Conservation (phyloP, 2,888 invertebrate species). For the Drosophila aldrichi region DNA sequence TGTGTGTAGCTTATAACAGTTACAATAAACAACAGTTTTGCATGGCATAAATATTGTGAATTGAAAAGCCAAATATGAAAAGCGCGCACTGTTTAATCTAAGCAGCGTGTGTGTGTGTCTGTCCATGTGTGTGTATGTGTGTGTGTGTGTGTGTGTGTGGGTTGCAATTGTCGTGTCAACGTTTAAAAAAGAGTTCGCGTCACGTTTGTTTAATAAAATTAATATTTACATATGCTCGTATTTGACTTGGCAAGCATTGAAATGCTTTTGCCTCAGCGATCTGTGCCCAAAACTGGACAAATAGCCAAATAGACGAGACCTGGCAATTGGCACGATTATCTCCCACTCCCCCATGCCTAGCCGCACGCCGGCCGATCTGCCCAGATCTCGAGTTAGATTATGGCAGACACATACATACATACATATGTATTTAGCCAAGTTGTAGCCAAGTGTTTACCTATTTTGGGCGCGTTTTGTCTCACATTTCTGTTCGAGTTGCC, state of each 20-base stretch:
- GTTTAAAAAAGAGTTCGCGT: slow-evolving; percentile 55
- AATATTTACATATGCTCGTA: slow-evolving; percentile 79
- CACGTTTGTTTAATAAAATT: slow-evolving; percentile 79
- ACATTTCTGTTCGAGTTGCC: slow-evolving; percentile 17
- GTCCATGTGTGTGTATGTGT: background rate
- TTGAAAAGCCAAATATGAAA: slow-evolving; percentile 67
- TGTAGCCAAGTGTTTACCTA: slow-evolving; percentile 12
- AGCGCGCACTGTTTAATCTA: slow-evolving; percentile 49
- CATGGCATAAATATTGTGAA: slow-evolving; percentile 65
- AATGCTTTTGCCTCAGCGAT: slow-evolving; percentile 25
- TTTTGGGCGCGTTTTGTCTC: slow-evolving; percentile 23
- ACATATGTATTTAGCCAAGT: slow-evolving; percentile 3
- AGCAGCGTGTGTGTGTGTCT: background rate
- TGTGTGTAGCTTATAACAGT: slow-evolving; percentile 37
- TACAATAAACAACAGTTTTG: slow-evolving; percentile 47
- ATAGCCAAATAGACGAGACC: slow-evolving; percentile 60
- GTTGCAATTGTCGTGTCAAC: slow-evolving; percentile 61
- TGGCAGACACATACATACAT: slow-evolving; percentile 11
- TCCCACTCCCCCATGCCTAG: background rate
- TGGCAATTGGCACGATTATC: slow-evolving; percentile 72
- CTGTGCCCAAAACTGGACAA: slow-evolving; percentile 71
- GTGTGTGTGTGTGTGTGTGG: slow-evolving; percentile 25
- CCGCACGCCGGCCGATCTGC: too few species aligned
- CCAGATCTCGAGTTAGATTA: slow-evolving; percentile 10
- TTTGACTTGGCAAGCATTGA: slow-evolving; percentile 51